Percentiles rank a stretch among this genome's conserved stretches.
Evolutionary conservation across 2,888 invertebrate species (phyloP).

Genomic region (Sarcophaga caerulescens): DNA sequence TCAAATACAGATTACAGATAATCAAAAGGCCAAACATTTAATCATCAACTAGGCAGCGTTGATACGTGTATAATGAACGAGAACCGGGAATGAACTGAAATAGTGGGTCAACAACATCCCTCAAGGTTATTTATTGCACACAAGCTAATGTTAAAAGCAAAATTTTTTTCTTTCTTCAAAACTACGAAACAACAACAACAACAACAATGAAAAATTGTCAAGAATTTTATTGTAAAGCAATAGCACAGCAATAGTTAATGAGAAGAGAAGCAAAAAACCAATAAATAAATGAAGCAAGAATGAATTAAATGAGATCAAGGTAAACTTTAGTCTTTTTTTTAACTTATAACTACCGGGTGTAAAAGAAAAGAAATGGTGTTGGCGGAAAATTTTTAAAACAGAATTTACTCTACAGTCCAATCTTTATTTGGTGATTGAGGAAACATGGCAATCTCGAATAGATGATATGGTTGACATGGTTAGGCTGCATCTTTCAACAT

Average conservation of each 20-base stretch:
- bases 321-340: background rate
- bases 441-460: too few species aligned
- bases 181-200: conserved; percentile 14
- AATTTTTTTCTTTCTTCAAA: background rate
- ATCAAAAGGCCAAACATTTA: background rate
- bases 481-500: too few species aligned
- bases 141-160: background rate
- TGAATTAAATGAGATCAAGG: conserved; percentile 57
- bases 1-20: conserved; percentile 25
- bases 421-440: too few species aligned
- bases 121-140: conserved; percentile 35
- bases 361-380: too few species aligned
- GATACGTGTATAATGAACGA: too few species aligned
- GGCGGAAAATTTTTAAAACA: too few species aligned
- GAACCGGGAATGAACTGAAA: conserved; percentile 10
- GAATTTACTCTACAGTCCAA: too few species aligned
- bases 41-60: too few species aligned
- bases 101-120: conserved; percentile 57
- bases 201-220: background rate
- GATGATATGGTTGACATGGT: too few species aligned
- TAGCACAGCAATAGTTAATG: conserved; percentile 25
- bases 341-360: too few species aligned
- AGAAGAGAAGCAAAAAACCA: background rate
- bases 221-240: background rate
- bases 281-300: background rate